Evolutionary conservation across 2,888 invertebrate genomes (phyloP), one percentile per base, ranked within the genome.

Genomic region (Ellobium chinense): DNA sequence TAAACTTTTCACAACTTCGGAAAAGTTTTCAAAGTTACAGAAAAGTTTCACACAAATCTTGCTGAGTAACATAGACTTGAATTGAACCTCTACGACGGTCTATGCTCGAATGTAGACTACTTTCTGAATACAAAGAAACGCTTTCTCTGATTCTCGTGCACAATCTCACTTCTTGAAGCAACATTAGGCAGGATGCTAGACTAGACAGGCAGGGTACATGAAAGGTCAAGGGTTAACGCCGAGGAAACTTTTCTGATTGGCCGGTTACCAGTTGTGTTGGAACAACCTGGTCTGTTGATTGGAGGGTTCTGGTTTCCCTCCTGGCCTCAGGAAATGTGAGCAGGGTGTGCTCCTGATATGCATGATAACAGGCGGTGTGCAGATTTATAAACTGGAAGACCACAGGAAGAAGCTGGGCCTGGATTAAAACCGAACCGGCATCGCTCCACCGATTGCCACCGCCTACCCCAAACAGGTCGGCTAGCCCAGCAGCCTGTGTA

Each of bases 171-270:
- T 31, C 54, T n/a, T 9, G 46, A 39, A 34, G n/a, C 29, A 74
- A 9, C 37, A 12, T 29, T 2, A 31, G 2, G 27, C 31, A 63
- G 54, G 75, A 65, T 75, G 54, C 75, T 31, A 65, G 31, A 75
- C 34, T 21, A 21, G 39, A 34, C 46, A 12, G 14, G 54, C 31
- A 66, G 18, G 46, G 56, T 34, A 76, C 34, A 34, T 56, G 36
- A 76, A 70, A 76, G 65, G 65, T 54, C 66, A 76, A 36, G 29
- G 63, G 65, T 66, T 34, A 66, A 65, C 37, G 18, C 62, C 5
- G 31, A 31, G 54, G 29, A 63, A 46, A 1, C 36, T 39, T 36
- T 54, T 54, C 36, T 27, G 27, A 76, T 76, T 76, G 76, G 76
- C 34, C n/a, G n/a, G 36, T 36, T 63, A 7, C 27, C 21, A 34